Conservation (phyloP, 2,113 vertebrate species). For the Puma concolor region DNA sequence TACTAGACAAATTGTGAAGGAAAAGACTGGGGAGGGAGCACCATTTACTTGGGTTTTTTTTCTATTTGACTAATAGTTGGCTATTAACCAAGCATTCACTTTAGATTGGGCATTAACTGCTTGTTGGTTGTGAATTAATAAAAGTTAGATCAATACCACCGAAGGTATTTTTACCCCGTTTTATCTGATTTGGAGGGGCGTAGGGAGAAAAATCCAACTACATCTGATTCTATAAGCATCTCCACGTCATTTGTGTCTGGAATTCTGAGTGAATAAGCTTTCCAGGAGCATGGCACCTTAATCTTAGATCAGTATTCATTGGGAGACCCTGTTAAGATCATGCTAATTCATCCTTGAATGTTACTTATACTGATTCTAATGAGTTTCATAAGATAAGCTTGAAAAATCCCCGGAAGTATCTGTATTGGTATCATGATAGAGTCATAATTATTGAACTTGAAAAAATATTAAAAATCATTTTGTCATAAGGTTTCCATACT, state of each 20-base stretch:
- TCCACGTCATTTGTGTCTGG: background rate
- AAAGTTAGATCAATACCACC: background rate
- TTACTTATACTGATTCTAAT: background rate
- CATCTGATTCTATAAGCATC: background rate
- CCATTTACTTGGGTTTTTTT: background rate
- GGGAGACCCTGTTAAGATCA: background rate
- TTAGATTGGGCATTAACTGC: background rate
- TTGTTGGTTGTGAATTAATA: background rate
- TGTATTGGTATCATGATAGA: background rate
- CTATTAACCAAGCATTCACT: background rate
- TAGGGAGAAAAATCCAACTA: background rate
- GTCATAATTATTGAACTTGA: background rate
- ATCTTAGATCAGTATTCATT: background rate
- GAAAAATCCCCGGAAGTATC: background rate
- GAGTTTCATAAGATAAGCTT: background rate
- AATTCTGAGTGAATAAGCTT: background rate
- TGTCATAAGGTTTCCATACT: background rate
- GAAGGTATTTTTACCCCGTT: background rate
- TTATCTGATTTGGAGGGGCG: background rate
- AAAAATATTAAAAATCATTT: background rate
- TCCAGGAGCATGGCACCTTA: background rate
- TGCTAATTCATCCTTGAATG: background rate
- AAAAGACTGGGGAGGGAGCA: background rate
- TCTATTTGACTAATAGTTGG: constrained; percentile 9
- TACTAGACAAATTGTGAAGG: background rate